These are phyloP conservation scores for Tetramorium parvispinum DNA, from an alignment of 1,140 invertebrate species.

Conservation along the genomic window DNA sequence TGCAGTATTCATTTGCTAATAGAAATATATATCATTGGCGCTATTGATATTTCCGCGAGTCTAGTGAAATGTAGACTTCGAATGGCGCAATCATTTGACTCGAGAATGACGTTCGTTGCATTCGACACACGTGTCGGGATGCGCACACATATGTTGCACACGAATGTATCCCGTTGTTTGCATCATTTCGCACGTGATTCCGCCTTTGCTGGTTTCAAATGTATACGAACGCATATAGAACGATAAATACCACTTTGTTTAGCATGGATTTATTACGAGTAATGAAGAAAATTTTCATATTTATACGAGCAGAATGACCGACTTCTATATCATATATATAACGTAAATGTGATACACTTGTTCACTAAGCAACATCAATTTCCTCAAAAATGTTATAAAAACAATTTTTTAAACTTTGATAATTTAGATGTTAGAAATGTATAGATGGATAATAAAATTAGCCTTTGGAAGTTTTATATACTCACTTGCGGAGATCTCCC, in stretches of 20 bases:
- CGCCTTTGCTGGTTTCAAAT: neutral
- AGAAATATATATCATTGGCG: constrained; percentile 34
- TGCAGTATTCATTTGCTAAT: neutral
- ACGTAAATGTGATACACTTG: neutral
- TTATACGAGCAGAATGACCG: neutral
- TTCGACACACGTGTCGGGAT: constrained; percentile 15
- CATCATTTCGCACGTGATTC: constrained; percentile 29
- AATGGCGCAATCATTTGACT: constrained; percentile 30
- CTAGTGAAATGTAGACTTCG: constrained; percentile 2
- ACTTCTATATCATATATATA: neutral
- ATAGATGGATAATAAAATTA: neutral
- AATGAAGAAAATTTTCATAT: neutral
- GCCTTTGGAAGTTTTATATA: neutral
- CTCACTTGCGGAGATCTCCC: no score
- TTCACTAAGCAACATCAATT: neutral
- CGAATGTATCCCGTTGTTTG: neutral
- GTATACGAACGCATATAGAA: constrained; percentile 32
- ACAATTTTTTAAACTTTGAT: neutral
- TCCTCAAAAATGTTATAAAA: neutral
- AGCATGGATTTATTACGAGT: neutral
- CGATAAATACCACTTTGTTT: constrained; percentile 20
- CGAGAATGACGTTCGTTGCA: constrained; percentile 2
- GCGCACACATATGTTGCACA: neutral
- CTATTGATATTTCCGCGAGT: constrained; percentile 47
- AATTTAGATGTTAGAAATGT: neutral